phyloP scores from a whole-genome alignment of 1,140 invertebrate genomes.

The Habropoda laboriosa region DNA sequence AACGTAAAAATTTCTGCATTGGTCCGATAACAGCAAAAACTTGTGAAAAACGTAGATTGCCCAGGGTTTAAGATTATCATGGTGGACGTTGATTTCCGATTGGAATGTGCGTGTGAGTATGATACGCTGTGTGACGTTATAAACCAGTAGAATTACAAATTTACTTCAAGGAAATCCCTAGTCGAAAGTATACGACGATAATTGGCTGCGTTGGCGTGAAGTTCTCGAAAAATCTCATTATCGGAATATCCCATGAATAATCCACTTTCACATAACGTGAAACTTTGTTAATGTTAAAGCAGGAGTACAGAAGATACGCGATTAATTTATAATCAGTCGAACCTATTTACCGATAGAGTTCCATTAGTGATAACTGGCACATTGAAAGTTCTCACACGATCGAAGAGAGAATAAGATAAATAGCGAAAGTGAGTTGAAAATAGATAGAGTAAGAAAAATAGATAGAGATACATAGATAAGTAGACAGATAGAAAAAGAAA shows the following conservation, averaged over 20 bases:
- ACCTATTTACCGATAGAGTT: slow-evolving; percentile 25
- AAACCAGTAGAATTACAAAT: neutral
- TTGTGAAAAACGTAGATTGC: slow-evolving; percentile 64
- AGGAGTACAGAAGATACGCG: slow-evolving; percentile 34
- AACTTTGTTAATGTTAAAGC: neutral
- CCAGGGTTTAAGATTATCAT: slow-evolving; percentile 74
- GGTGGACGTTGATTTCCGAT: slow-evolving; percentile 17
- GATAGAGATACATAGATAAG: neutral
- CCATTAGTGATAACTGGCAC: slow-evolving; percentile 52
- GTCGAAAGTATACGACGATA: neutral
- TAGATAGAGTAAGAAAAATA: slow-evolving; percentile 6
- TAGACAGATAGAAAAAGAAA: neutral
- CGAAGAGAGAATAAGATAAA: slow-evolving; percentile 31
- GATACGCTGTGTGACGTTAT: slow-evolving; percentile 49
- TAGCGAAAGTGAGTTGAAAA: slow-evolving; percentile 25
- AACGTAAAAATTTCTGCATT: neutral
- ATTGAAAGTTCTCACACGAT: slow-evolving; percentile 56
- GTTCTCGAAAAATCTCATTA: slow-evolving; percentile 11
- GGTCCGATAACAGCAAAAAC: neutral
- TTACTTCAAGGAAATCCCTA: slow-evolving; percentile 2
- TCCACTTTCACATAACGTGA: slow-evolving; percentile 7
- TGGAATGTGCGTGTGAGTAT: slow-evolving; percentile 41
- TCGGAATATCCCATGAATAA: slow-evolving; percentile 1
- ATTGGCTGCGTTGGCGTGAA: neutral
- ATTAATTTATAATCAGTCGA: slow-evolving; percentile 1